Base-by-base conservation (phyloP, 2,113 vertebrate species). In the Pygoscelis antarcticus region DNA sequence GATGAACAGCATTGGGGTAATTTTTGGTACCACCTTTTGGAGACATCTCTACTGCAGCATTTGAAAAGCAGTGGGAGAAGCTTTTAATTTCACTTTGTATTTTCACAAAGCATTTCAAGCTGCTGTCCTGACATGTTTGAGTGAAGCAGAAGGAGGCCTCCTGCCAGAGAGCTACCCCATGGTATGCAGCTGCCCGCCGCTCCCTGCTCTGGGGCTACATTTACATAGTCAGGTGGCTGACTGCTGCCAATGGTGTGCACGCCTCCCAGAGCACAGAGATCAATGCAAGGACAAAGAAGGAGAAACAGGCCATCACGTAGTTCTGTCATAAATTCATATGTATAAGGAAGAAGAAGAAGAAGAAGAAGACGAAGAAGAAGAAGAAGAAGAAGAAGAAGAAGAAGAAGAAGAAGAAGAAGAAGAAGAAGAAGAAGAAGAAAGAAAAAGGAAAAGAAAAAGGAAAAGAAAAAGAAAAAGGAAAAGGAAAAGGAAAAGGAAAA, bases 61-160 rank as follows among this genome's bases (percentile, higher is more conserved):
- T 91, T 62, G 83, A 23, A 90, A 83, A 75, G 62, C 84, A 81
- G 5, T 16, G 92, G 68, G 83, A 96, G 96, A 96, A 87, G 96
- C 64, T 76, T 92, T 86, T 32, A 71, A 88, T 83, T 92, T 89
- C 87, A 72, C 76, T 95, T 34, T 34, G 85, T 68, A 54, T 52
- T 72, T 87, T 80, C 87, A 87, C 19, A 55, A 68, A 96, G 94
- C 65, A 54, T 87, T 95, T 89, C 62, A 79, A 61, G 86, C 64
- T 86, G 91, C 85, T 98, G 98, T 96, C 95, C 94, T 87, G 97
- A 98, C 98, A 98, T 69, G 98, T 95, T 96, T 97, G 95, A 83
- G 93, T 89, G 97, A 57, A 95, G 98, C 92, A 95, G 96, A 90
- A 97, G 96, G 92, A 93, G 95, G 97, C 94, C 82, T 91, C 89